Conservation (phyloP, 2,113 vertebrate species). For the Notiomystis cincta region DNA sequence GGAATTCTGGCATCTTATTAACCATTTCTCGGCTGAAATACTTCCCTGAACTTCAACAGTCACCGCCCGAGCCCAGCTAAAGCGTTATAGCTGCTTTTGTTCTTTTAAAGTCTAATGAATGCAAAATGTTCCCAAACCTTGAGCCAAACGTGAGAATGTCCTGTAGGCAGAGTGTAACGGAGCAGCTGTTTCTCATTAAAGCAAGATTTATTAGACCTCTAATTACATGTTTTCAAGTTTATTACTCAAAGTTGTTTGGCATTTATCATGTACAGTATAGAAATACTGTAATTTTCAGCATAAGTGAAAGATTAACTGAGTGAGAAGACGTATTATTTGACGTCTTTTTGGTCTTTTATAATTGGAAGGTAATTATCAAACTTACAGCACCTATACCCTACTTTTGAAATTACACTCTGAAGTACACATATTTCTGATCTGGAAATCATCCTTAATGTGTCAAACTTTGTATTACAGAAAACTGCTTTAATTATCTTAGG, state of each 20-base stretch:
- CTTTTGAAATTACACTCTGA: neutral
- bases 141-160: constrained; percentile 32
- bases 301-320: neutral
- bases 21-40: neutral
- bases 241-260: constrained; percentile 51
- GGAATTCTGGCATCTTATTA: neutral
- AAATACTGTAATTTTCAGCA: constrained; percentile 39
- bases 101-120: constrained; percentile 40
- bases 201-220: constrained; percentile 73
- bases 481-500: constrained; percentile 10
- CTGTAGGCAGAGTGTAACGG: constrained; percentile 32
- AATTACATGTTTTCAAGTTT: constrained; percentile 68
- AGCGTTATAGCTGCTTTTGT: neutral
- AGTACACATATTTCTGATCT: neutral
- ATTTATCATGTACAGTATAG: constrained; percentile 51
- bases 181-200: constrained; percentile 75
- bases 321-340: constrained; percentile 9
- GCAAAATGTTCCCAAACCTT: neutral
- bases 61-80: neutral
- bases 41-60: neutral
- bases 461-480: neutral
- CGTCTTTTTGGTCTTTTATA: neutral
- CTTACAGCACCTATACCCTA: neutral
- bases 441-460: neutral
- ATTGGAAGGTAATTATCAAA: neutral